Conservation (phyloP, 2,797 vertebrate genomes). For the Lepus oiostolus region DNA sequence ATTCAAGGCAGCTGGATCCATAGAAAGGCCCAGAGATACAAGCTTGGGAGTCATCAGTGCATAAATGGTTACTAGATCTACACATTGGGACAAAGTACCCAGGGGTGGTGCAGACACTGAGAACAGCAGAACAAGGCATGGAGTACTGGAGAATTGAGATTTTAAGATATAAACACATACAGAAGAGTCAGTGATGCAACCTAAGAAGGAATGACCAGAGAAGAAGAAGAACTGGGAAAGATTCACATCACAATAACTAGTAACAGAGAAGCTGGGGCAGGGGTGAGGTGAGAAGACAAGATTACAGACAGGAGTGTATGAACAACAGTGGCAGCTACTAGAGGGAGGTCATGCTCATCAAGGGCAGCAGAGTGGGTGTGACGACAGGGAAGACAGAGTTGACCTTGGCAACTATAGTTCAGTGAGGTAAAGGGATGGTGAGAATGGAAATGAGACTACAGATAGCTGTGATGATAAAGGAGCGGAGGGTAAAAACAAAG, state of each 20-base stretch:
- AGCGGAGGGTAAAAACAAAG: not conserved
- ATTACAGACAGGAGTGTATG: not conserved
- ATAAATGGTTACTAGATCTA: conserved; percentile 29
- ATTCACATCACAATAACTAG: not conserved
- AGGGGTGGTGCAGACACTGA: not conserved
- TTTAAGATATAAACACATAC: conserved; percentile 16
- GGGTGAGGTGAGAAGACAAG: not conserved
- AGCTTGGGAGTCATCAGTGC: not conserved
- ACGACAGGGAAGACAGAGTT: not conserved
- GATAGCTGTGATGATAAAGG: not conserved
- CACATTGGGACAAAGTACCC: not conserved
- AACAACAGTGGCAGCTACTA: not conserved
- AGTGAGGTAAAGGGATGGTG: not conserved
- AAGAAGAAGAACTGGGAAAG: conserved; percentile 5
- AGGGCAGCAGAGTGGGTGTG: not conserved
- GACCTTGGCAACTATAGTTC: not conserved
- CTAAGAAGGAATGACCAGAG: conserved; percentile 22
- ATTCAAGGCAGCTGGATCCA: conserved; percentile 17
- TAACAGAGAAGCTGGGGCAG: conserved; percentile 5
- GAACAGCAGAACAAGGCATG: conserved; percentile 13
- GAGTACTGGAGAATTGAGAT: not conserved
- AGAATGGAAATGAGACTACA: not conserved
- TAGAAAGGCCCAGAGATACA: not conserved
- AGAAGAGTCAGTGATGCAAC: not conserved
- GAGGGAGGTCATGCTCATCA: not conserved